A percentile compares a stretch with the other conserved stretches of the same genome.
Evolutionary conservation across 2,113 vertebrate species (phyloP).

Genomic region (Paraplagusia blochii): DNA sequence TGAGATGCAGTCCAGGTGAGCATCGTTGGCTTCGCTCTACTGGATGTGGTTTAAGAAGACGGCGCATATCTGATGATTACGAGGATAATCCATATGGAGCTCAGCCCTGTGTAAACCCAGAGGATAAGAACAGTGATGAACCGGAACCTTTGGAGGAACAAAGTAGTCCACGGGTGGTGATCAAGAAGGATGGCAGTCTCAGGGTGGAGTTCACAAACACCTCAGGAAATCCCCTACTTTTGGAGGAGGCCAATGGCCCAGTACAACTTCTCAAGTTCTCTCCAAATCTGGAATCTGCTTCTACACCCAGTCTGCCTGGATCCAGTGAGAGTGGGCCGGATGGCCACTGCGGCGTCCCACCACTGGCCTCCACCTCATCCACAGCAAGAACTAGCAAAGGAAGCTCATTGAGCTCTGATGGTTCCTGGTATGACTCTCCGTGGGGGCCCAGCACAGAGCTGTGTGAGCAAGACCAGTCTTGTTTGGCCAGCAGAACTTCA

Average conservation of each 20-base stretch:
- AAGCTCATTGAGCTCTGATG: conserved; percentile 91
- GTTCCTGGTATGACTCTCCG: conserved; percentile 93
- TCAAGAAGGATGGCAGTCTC: conserved; percentile 90
- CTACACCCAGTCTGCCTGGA: conserved; percentile 66
- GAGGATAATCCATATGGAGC: conserved; percentile 68
- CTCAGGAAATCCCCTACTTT: conserved; percentile 59
- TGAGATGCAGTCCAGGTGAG: conserved; percentile 62
- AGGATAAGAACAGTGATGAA: conserved; percentile 70
- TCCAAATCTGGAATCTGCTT: conserved; percentile 75
- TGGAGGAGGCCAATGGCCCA: conserved; percentile 75
- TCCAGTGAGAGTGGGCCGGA: conserved; percentile 66
- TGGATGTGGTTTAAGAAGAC: conserved; percentile 66
- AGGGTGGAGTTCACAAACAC: conserved; percentile 91
- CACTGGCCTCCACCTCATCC: conserved; percentile 76
- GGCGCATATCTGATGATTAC: conserved; percentile 69
- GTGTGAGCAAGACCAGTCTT: conserved; percentile 78
- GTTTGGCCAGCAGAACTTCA: conserved; percentile 66
- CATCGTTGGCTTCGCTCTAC: conserved; percentile 70
- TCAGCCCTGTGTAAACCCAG: conserved; percentile 73
- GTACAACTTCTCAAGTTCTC: conserved; percentile 92
- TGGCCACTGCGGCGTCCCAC: conserved; percentile 56
- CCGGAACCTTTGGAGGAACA: conserved; percentile 74
- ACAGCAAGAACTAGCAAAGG: conserved; percentile 88
- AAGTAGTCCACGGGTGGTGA: conserved; percentile 89
- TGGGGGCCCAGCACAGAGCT: conserved; percentile 84